Percentiles rank a stretch among this genome's conserved stretches.
Conservation (phyloP, 2,113 vertebrate genomes). For the Danionella cerebrum region DNA sequence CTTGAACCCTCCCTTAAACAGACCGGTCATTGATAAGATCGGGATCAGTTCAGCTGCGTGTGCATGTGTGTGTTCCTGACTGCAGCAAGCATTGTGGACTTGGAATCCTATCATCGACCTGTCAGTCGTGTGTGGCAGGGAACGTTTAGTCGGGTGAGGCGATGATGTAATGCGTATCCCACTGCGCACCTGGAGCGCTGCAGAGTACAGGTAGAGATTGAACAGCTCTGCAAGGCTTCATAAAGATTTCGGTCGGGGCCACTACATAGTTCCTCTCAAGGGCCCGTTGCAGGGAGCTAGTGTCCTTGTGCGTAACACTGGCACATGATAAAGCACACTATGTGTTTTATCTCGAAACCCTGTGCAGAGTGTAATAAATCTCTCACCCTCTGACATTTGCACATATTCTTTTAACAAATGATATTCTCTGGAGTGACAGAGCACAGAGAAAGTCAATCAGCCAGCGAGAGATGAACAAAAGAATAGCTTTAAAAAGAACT, state of each 20-base stretch:
- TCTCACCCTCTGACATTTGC: not conserved
- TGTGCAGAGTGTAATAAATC: constrained; percentile 13
- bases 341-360: not conserved
- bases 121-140: constrained; percentile 31
- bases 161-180: constrained; percentile 42
- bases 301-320: not conserved
- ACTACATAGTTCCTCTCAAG: not conserved
- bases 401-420: constrained; percentile 12
- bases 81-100: constrained; percentile 18
- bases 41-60: constrained; percentile 18
- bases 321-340: not conserved
- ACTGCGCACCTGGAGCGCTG: constrained; percentile 38
- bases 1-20: constrained; percentile 17
- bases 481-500: constrained; percentile 14
- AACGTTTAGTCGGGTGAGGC: constrained; percentile 19
- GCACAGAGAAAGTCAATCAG: constrained; percentile 5
- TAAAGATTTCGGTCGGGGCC: not conserved
- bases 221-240: not conserved
- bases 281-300: not conserved
- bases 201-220: constrained; percentile 39
- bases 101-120: constrained; percentile 30
- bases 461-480: constrained; percentile 1
- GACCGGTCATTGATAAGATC: constrained; percentile 25
- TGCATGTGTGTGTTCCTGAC: not conserved
- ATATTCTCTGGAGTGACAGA: constrained; percentile 8